Conservation (phyloP, 2,888 invertebrate genomes). For the Ectemnius continuus region DNA sequence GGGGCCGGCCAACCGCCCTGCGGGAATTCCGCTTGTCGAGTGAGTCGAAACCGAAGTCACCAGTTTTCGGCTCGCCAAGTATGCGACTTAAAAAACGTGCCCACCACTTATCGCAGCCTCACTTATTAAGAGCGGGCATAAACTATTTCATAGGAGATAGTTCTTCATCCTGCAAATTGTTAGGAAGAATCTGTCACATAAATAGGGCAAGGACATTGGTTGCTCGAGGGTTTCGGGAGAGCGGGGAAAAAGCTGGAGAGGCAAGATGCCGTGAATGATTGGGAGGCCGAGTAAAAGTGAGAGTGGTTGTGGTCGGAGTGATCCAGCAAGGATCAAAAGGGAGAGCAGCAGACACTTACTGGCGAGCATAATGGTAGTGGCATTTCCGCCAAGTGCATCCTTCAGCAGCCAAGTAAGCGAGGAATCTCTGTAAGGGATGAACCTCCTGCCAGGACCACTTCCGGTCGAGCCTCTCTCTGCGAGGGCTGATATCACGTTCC, state of each 20-base stretch:
- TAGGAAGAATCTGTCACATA: too few species aligned
- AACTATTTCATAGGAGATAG: too few species aligned
- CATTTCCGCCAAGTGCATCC: conserved; percentile 89
- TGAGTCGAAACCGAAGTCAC: too few species aligned
- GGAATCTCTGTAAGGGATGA: conserved; percentile 89
- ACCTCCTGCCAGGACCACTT: conserved; percentile 77
- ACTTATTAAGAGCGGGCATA: too few species aligned
- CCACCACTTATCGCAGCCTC: too few species aligned
- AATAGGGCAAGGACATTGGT: too few species aligned
- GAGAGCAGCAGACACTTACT: conserved; percentile 79
- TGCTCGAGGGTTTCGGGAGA: not conserved
- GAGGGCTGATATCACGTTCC: conserved; percentile 89
- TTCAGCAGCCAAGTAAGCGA: conserved; percentile 90
- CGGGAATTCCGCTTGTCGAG: too few species aligned
- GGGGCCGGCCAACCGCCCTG: conserved; percentile 11
- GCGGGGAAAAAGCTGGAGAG: not conserved
- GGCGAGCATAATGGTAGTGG: conserved; percentile 88
- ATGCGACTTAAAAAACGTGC: conserved; percentile 4
- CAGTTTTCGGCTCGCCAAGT: too few species aligned
- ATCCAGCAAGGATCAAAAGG: conserved; percentile 43
- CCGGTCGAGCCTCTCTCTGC: conserved; percentile 75
- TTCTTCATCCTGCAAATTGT: too few species aligned
- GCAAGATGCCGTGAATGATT: not conserved
- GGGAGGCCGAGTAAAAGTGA: conserved; percentile 30
- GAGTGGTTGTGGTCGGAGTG: conserved; percentile 18